Evolutionary conservation across 2,113 vertebrate genomes (phyloP), one percentile per base, ranked within the genome.

Genomic region (Porphyrio hochstetteri): DNA sequence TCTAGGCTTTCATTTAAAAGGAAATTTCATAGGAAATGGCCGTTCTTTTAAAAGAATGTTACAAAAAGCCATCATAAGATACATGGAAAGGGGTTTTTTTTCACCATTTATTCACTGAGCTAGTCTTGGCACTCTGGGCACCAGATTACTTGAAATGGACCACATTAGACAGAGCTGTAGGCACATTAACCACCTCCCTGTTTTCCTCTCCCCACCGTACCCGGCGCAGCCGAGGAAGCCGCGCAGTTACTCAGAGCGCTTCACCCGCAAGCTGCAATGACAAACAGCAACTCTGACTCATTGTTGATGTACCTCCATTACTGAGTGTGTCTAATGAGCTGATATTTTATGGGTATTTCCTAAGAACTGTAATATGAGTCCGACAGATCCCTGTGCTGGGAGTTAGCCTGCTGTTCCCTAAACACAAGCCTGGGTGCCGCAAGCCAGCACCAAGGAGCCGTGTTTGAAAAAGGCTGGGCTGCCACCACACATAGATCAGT

Each of bases 241-340:
- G 5, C 1, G 4, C 81, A 19, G 38, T 46, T 89, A 35, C 36
- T 67, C 93, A 88, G 68, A 72, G 60, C 8, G 11, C 55, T 94
- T 82, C 36, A 67, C 5, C 68, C 3, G 0, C 0, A 9, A 81
- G 69, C 88, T 60, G 64, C 69, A 35, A 59, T 13, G 83, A 77
- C 81, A 95, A 95, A 95, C 92, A 95, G 92, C 91, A 93, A 56
- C 85, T 93, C 80, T 96, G 95, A 95, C 80, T 94, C 96, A 96
- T 52, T 92, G 88, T 35, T 89, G 89, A 76, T 71, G 72, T 64
- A 55, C 89, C 91, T 92, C 86, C 81, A 67, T 14, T 60, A 82
- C 40, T 0, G 1, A 83, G 63, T 29, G 29, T 61, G 36, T 77
- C 92, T 95, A 86, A 91, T 64, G 84, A 90, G 61, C 75, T 90